Evolutionary conservation across 2,797 vertebrate species (phyloP), one percentile per base, ranked within the genome.

Genomic region (Allobates femoralis): DNA sequence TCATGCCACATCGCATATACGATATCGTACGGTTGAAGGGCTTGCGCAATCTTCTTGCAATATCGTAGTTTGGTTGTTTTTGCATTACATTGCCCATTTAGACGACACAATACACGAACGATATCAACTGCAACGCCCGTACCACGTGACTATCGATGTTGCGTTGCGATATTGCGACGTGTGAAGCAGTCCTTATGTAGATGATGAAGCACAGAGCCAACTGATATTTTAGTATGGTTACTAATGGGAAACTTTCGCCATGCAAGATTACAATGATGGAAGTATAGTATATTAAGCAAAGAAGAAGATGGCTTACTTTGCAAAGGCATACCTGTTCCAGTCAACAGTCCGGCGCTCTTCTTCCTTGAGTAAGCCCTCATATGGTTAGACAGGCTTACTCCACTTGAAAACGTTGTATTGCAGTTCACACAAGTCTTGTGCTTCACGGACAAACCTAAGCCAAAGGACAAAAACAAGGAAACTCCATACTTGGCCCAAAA

Each of bases 301-400:
- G 64, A 30, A 58, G 55, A 64, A 56, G 71, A 16, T n/a, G 93
- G 92, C 91, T 93, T 93, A 91, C 92, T 93, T 91, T 92, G 92
- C 91, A 88, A 30, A 94, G 93, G 92, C 94, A 90, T 95, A 97
- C 97, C 95, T 94, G 95, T 93, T 92, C 94, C 95, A 92, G 96
- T 96, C 93, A 96, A 93, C 93, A 96, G 92, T 91, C 94, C 95
- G 87, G 94, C 94, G 93, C 95, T 96, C 94, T 96, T 97, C 94
- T 96, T 96, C 92, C 94, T 93, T 91, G 95, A 93, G 92, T 94
- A 96, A 91, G 95, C 95, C 93, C 92, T 93, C 90, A 96, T 94
- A 91, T 95, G 96, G 94, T 94, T 96, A 92, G 96, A 96, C 93
- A 97, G 93, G 92, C 93, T 95, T 92, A 98, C 96, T 91, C 96